These are phyloP conservation scores for Onychostruthus taczanowskii DNA, from an alignment of 2,113 vertebrate species.

Conservation along the genomic window DNA sequence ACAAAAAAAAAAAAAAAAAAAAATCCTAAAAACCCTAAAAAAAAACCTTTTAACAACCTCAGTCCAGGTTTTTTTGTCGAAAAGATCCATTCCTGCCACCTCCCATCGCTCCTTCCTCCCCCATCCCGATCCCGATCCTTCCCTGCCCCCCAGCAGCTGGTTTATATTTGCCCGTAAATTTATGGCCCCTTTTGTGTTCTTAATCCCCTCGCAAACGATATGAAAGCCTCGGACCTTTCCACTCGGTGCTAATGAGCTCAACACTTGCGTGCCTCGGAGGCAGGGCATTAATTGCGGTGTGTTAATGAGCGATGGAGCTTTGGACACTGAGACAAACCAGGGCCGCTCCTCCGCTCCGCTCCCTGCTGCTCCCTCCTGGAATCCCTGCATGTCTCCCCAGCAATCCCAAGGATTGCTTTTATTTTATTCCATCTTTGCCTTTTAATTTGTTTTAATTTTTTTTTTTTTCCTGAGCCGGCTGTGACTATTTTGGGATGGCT, in stretches of 20 bases:
- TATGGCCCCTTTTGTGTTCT: conserved; percentile 64
- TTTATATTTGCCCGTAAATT: conserved; percentile 64
- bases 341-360: background rate
- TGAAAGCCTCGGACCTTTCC: conserved; percentile 55
- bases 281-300: conserved; percentile 63
- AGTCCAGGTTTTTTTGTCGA: background rate
- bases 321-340: conserved; percentile 49
- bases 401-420: background rate
- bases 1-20: background rate
- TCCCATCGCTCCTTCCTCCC: background rate
- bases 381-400: background rate
- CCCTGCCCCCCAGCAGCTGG: conserved; percentile 46
- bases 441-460: background rate
- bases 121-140: background rate
- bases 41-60: background rate
- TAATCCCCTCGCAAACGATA: conserved; percentile 56
- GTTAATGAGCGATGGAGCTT: conserved; percentile 60
- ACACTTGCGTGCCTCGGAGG: conserved; percentile 56
- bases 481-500: conserved; percentile 35
- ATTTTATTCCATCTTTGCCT: background rate
- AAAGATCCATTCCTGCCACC: background rate
- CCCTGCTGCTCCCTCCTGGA: conserved; percentile 38
- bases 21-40: background rate
- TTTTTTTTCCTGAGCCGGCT: background rate
- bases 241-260: conserved; percentile 65